Percentiles rank a stretch among this genome's conserved stretches.
phyloP scores from a whole-genome alignment of 2,113 vertebrate species.

The Petaurus breviceps region DNA sequence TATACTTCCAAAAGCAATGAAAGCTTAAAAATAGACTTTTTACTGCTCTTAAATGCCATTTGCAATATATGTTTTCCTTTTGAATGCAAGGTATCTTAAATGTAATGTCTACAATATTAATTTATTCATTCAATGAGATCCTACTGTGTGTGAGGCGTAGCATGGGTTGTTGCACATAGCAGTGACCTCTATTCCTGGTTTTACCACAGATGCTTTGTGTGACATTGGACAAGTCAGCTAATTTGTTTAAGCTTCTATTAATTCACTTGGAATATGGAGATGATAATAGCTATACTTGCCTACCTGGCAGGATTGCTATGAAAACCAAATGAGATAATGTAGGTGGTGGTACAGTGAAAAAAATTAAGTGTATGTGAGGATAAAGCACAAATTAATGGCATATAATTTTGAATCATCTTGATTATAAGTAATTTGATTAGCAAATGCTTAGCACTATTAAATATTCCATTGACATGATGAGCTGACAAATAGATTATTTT shows the following conservation, averaged over 20 bases:
- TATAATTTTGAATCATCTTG: background rate
- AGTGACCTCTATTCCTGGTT: background rate
- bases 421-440: slow-evolving; percentile 20
- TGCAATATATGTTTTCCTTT: background rate
- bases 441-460: slow-evolving; percentile 29
- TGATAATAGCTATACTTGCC: background rate
- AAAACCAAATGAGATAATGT: background rate
- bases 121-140: slow-evolving; percentile 13
- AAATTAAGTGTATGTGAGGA: slow-evolving; percentile 31
- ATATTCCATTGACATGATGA: slow-evolving; percentile 23
- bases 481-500: slow-evolving; percentile 63
- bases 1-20: background rate
- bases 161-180: background rate
- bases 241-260: background rate
- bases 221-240: background rate
- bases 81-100: slow-evolving; percentile 26
- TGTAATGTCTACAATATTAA: background rate
- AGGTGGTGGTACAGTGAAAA: background rate
- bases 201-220: background rate
- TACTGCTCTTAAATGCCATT: too few relatives aligned
- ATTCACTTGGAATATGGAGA: background rate
- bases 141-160: background rate
- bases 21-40: background rate
- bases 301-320: background rate
- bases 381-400: background rate